Evolutionary conservation across 1,140 invertebrate genomes (phyloP).

Genomic region (Globodera rostochiensis): DNA sequence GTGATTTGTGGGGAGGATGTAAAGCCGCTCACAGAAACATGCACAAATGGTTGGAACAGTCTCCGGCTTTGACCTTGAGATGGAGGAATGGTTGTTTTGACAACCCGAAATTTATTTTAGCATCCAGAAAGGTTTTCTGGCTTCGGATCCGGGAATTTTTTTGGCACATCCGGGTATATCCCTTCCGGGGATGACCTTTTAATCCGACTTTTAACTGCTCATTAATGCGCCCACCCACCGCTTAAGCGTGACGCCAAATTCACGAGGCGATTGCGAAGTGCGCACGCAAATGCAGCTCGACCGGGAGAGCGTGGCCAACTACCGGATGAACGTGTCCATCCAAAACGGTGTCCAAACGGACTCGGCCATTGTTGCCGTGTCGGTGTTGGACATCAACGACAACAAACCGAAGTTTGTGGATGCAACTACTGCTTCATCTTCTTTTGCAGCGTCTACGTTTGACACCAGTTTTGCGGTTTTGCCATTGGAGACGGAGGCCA

Average conservation of each 20-base stretch:
- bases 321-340: conserved; percentile 61
- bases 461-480: conserved; percentile 48
- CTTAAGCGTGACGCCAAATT: conserved; percentile 25
- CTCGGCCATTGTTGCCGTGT: conserved; percentile 48
- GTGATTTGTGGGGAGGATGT: background rate
- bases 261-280: conserved; percentile 61
- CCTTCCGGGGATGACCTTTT: no score
- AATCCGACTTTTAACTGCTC: no score
- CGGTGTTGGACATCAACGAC: conserved; percentile 49
- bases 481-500: conserved; percentile 29
- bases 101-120: no score
- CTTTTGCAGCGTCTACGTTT: conserved; percentile 28
- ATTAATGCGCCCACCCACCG: background rate
- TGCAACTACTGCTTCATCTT: conserved; percentile 34
- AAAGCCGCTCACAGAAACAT: background rate
- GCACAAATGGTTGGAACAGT: conserved; percentile 12
- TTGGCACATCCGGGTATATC: no score
- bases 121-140: no score
- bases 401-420: conserved; percentile 49
- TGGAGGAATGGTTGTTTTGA: no score
- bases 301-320: conserved; percentile 55
- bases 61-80: no score
- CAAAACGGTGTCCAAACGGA: conserved; percentile 52
- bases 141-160: no score
- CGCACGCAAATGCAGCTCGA: conserved; percentile 59